Evolutionary conservation across 2,888 invertebrate species (phyloP).

Genomic region (Drosophila gaucha): DNA sequence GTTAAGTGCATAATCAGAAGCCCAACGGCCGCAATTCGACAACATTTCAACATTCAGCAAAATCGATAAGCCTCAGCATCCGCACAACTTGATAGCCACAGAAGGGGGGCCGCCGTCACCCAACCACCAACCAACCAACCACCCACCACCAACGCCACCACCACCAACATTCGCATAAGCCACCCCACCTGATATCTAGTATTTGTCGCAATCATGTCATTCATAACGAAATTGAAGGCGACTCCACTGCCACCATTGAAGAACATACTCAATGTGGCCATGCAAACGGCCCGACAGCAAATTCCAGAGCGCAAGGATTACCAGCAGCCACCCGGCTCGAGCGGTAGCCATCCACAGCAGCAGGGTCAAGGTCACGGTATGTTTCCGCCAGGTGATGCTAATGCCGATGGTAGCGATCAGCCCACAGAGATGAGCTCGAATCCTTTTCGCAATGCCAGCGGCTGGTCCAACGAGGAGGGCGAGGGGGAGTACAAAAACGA

Average conservation of each 20-base stretch:
- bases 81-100: conserved; percentile 40
- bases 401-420: conserved; percentile 39
- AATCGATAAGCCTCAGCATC: conserved; percentile 75
- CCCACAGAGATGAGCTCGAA: conserved; percentile 83
- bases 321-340: conserved; percentile 81
- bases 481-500: conserved; percentile 76
- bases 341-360: conserved; percentile 56
- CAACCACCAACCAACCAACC: conserved; percentile 38
- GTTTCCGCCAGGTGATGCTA: conserved; percentile 38
- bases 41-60: conserved; percentile 59
- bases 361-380: conserved; percentile 61
- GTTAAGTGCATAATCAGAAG: conserved; percentile 25
- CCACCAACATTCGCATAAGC: conserved; percentile 80
- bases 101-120: conserved; percentile 52
- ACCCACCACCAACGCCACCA: conserved; percentile 30
- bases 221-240: conserved; percentile 86
- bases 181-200: conserved; percentile 31
- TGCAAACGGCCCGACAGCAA: conserved; percentile 92
- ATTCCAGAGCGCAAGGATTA: conserved; percentile 88
- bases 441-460: conserved; percentile 83
- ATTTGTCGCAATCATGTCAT: conserved; percentile 85
- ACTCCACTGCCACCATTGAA: conserved; percentile 91
- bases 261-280: conserved; percentile 92
- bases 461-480: conserved; percentile 74
- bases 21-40: conserved; percentile 32